A percentile compares a stretch with the other conserved stretches of the same genome.
phyloP scores from a whole-genome alignment of 2,888 invertebrate species.

The Caradrina kadenii region DNA sequence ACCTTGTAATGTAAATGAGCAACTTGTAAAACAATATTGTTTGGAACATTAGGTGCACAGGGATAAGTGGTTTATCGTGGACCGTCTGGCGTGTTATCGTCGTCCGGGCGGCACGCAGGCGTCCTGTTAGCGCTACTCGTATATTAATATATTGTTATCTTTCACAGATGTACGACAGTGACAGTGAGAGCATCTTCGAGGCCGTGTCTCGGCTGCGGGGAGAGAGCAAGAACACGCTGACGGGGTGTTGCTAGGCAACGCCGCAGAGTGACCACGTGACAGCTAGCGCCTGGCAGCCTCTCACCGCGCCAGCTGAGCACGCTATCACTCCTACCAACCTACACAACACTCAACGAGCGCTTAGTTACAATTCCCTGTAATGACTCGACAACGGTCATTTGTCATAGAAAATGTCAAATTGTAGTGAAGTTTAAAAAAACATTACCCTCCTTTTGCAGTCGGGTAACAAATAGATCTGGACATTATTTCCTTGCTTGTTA shows the following conservation, averaged over 20 bases:
- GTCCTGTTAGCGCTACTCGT: conserved; percentile 10
- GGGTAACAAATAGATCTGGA: conserved; percentile 58
- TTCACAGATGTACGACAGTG: conserved; percentile 73
- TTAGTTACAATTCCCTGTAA: conserved; percentile 34
- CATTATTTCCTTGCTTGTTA: conserved; percentile 49
- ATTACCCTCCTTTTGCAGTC: not conserved
- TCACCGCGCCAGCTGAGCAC: conserved; percentile 38
- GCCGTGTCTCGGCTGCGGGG: conserved; percentile 63
- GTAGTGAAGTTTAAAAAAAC: conserved; percentile 21
- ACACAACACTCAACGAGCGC: conserved; percentile 32
- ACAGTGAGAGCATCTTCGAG: conserved; percentile 78
- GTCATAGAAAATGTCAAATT: conserved; percentile 26
- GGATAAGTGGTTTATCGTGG: conserved; percentile 16
- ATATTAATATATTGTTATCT: conserved; percentile 48
- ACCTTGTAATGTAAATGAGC: conserved; percentile 15
- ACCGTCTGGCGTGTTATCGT: conserved; percentile 26
- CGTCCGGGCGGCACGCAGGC: not conserved
- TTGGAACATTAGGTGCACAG: not conserved
- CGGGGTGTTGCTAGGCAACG: conserved; percentile 43
- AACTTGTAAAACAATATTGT: conserved; percentile 7
- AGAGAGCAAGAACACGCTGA: conserved; percentile 68
- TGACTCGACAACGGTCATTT: conserved; percentile 16
- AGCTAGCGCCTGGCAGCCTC: conserved; percentile 48
- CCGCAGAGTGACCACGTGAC: not conserved
- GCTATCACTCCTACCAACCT: not conserved